Evolutionary conservation across 2,888 invertebrate species (phyloP).

Genomic region (Syritta pipiens): DNA sequence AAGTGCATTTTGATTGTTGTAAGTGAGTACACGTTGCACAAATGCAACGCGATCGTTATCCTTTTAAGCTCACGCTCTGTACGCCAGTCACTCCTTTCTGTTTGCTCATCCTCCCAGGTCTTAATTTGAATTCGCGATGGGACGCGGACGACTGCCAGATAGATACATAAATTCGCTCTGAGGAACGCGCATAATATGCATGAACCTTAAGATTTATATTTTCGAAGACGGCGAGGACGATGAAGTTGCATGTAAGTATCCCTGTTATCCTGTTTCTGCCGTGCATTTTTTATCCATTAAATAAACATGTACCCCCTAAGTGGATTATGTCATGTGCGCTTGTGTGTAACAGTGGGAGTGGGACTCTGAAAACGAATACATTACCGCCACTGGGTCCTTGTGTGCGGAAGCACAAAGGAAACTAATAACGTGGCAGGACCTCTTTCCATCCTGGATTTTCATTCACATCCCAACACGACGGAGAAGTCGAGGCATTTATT

Average conservation of each 20-base stretch:
- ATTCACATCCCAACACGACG: constrained; percentile 40
- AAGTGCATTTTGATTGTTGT: constrained; percentile 63
- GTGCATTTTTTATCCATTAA: constrained; percentile 59
- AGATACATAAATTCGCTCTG: constrained; percentile 15
- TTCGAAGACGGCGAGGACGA: too few species aligned
- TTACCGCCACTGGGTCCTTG: too few species aligned
- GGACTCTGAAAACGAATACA: too few species aligned
- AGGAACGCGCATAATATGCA: constrained; percentile 36
- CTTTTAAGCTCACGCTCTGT: too few species aligned
- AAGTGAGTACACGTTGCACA: constrained; percentile 23
- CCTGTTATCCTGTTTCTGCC: constrained; percentile 3
- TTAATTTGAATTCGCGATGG: constrained; percentile 46
- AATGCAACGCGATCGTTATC: constrained; percentile 59
- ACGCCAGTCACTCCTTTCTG: not conserved
- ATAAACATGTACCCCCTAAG: constrained; percentile 59
- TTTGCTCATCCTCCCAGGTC: constrained; percentile 16
- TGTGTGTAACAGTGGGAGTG: not conserved
- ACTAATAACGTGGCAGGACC: too few species aligned
- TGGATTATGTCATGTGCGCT: constrained; percentile 52
- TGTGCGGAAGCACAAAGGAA: too few species aligned
- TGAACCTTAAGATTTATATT: constrained; percentile 38
- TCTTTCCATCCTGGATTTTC: not conserved
- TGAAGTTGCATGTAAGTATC: not conserved
- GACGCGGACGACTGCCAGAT: not conserved
- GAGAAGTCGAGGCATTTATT: constrained; percentile 48